These are phyloP conservation scores for Bufotes viridis DNA, from an alignment of 2,797 vertebrate genomes.

Conservation along the genomic window DNA sequence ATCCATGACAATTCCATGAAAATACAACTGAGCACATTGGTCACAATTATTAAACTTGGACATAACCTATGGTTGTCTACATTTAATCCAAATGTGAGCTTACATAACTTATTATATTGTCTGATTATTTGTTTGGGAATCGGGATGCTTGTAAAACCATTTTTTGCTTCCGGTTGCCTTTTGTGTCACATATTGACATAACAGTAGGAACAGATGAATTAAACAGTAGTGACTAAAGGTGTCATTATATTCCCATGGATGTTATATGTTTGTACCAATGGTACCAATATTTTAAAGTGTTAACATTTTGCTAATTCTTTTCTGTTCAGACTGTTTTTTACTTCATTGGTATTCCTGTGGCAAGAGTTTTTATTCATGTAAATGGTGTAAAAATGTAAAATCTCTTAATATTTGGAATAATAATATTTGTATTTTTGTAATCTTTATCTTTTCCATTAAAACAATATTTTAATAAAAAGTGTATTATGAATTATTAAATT, in stretches of 20 bases:
- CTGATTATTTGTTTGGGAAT: neutral
- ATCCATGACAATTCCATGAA: neutral
- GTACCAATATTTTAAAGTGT: conserved; percentile 72
- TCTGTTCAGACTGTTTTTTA: conserved; percentile 15
- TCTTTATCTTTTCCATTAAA: conserved; percentile 75
- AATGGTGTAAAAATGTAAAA: conserved; percentile 73
- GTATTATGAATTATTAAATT: neutral
- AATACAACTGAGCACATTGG: neutral
- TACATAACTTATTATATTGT: too few relatives aligned
- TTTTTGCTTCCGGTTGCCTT: neutral
- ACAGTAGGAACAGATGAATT: neutral
- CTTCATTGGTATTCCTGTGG: conserved; percentile 70
- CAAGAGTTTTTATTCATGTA: conserved; percentile 73
- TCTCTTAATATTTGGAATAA: conserved; percentile 68
- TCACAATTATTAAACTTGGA: neutral
- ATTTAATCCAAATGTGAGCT: too few relatives aligned
- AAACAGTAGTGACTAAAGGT: neutral
- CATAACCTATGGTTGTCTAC: neutral
- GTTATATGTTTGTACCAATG: conserved; percentile 79
- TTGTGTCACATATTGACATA: neutral
- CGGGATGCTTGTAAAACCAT: neutral
- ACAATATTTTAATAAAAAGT: conserved; percentile 77
- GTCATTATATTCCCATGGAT: conserved; percentile 78
- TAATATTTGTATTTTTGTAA: conserved; percentile 82
- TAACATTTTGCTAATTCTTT: conserved; percentile 8